Percentiles rank a stretch among this genome's conserved stretches.
phyloP scores from a whole-genome alignment of 2,888 invertebrate genomes.

The Amiota communis region DNA sequence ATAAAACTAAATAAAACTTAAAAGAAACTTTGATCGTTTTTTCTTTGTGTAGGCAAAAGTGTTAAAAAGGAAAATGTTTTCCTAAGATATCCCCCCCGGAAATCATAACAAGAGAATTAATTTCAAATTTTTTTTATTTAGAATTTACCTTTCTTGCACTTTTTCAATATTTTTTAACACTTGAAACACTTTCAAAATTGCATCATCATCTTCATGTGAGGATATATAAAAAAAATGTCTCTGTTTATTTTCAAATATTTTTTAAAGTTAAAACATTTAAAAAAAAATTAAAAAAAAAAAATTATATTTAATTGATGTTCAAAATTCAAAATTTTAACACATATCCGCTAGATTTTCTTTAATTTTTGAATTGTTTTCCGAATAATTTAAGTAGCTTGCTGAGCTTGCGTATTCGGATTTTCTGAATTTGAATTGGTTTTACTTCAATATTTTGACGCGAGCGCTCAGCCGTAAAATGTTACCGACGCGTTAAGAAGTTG shows the following conservation, averaged over 20 bases:
- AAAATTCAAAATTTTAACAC: no score
- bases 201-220: no score
- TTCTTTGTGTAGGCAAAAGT: background rate
- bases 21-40: conserved; percentile 8
- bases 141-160: no score
- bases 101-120: no score
- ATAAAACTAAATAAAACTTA: background rate
- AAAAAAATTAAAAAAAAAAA: background rate
- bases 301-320: background rate
- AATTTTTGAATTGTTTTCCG: no score
- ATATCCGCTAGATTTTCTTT: no score
- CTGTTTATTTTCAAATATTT: background rate
- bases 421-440: no score
- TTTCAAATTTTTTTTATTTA: no score
- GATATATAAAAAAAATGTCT: background rate
- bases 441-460: no score
- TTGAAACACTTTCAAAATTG: background rate
- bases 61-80: background rate
- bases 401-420: no score
- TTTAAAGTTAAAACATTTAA: background rate
- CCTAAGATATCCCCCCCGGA: no score
- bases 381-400: no score
- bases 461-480: conserved; percentile 50
- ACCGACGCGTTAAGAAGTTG: conserved; percentile 72
- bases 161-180: background rate